Percentiles rank a stretch among this genome's conserved stretches.
phyloP scores from a whole-genome alignment of 2,797 vertebrate genomes.

The Periophthalmus magnuspinnatus region DNA sequence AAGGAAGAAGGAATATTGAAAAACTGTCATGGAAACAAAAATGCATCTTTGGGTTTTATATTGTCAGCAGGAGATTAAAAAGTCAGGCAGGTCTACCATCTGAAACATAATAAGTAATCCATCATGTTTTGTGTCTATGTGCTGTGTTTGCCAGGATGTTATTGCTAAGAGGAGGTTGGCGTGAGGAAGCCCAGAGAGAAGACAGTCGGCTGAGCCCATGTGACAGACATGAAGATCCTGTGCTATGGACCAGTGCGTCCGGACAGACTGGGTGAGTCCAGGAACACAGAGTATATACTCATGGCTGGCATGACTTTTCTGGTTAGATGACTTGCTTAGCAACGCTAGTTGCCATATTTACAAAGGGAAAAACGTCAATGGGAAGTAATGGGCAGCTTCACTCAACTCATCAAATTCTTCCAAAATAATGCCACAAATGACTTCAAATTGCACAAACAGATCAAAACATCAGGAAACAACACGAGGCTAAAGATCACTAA shows the following conservation, averaged over 20 bases:
- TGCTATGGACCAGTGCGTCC: slow-evolving; percentile 31
- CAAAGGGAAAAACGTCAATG: too few species aligned
- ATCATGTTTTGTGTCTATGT: not conserved
- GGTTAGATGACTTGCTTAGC: too few species aligned
- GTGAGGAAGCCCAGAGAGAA: slow-evolving; percentile 10
- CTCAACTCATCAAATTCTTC: too few species aligned
- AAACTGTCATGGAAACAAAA: not conserved
- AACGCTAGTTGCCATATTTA: too few species aligned
- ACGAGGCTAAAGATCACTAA: too few species aligned
- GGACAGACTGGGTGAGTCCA: slow-evolving; percentile 55
- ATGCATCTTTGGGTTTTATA: not conserved
- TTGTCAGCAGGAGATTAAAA: not conserved
- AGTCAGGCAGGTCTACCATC: not conserved
- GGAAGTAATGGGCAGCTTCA: too few species aligned
- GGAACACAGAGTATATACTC: not conserved
- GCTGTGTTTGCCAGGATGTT: slow-evolving; percentile 13
- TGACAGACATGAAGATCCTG: slow-evolving; percentile 59
- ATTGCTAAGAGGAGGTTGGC: slow-evolving; percentile 4
- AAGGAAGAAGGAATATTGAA: not conserved
- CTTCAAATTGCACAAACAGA: too few species aligned
- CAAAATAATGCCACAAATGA: too few species aligned
- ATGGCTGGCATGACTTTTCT: too few species aligned
- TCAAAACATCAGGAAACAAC: too few species aligned
- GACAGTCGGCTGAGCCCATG: slow-evolving; percentile 28
- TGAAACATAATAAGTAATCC: not conserved